phyloP scores from a whole-genome alignment of 2,888 invertebrate genomes.

The Frankliniella intonsa region DNA sequence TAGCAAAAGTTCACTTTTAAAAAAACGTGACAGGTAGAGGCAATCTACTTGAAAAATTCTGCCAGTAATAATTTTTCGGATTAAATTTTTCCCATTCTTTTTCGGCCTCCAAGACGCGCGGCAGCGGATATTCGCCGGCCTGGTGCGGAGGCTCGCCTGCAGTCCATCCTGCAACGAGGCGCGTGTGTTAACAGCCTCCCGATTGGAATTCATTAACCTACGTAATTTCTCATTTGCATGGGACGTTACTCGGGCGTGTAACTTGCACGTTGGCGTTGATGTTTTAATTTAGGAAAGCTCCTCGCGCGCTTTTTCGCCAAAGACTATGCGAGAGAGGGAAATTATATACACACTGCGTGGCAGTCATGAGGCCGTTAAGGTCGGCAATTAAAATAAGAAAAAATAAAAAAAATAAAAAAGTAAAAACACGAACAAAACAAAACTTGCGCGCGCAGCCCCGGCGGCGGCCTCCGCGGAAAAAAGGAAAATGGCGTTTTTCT shows the following conservation, averaged over 20 bases:
- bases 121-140: neutral
- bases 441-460: too few relatives aligned
- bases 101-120: neutral
- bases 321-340: neutral
- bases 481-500: neutral
- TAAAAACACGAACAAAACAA: neutral
- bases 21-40: too few relatives aligned
- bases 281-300: neutral
- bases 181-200: neutral
- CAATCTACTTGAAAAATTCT: too few relatives aligned
- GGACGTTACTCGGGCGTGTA: constrained; percentile 16
- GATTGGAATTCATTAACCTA: constrained; percentile 24
- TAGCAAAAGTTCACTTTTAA: too few relatives aligned
- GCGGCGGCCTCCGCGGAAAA: neutral
- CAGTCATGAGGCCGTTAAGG: neutral
- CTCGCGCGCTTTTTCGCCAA: neutral
- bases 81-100: neutral
- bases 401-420: neutral
- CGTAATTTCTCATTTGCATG: constrained; percentile 15
- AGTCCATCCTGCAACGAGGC: neutral
- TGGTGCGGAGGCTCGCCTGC: neutral
- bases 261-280: constrained; percentile 11
- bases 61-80: too few relatives aligned
- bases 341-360: neutral
- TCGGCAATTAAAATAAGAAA: constrained; percentile 2